Evolutionary conservation across 2,797 vertebrate genomes (phyloP).

Genomic region (Botia almorhae): DNA sequence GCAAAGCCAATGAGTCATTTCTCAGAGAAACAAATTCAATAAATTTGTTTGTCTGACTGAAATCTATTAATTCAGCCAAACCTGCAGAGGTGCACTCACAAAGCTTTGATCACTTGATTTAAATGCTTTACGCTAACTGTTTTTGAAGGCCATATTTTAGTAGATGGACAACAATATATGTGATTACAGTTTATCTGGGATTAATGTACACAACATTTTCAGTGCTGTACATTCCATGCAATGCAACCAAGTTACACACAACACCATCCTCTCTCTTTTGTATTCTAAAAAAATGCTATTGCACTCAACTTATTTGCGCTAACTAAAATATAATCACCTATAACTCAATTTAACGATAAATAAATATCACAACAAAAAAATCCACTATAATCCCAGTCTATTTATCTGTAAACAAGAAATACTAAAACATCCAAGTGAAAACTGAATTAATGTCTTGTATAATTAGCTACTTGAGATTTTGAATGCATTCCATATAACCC

Average conservation of each 20-base stretch:
- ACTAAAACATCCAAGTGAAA: not conserved
- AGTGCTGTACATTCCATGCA: not conserved
- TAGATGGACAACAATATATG: slow-evolving; percentile 47
- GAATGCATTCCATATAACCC: slow-evolving; percentile 68
- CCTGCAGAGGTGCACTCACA: not conserved
- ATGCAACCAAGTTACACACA: not conserved
- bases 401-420: not conserved
- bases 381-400: not conserved
- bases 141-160: too few relatives aligned
- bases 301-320: not conserved
- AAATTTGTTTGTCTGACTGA: not conserved
- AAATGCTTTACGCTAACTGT: not conserved
- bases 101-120: not conserved
- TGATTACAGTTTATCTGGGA: slow-evolving; percentile 52
- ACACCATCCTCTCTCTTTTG: not conserved
- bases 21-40: not conserved
- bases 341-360: not conserved
- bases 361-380: not conserved
- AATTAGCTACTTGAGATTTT: slow-evolving; percentile 59
- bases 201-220: not conserved
- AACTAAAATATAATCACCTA: not conserved
- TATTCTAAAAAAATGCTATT: not conserved
- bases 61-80: not conserved
- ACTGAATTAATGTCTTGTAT: not conserved
- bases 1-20: not conserved